Conservation (phyloP, 2,888 invertebrate genomes). For the Andrena dorsata region DNA sequence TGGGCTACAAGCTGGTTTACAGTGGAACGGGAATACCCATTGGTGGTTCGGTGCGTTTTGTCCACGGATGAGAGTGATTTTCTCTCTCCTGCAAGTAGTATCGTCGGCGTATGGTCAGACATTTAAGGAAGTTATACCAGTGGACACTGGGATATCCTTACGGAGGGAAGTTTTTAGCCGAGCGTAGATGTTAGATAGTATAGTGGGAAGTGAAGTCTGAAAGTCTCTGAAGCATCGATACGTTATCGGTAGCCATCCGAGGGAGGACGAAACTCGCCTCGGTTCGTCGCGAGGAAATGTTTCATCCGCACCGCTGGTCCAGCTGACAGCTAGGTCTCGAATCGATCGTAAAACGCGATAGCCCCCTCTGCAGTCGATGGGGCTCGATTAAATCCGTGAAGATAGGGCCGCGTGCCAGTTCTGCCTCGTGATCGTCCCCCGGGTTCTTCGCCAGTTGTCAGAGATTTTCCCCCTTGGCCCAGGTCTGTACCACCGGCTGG, state of each 20-base stretch:
- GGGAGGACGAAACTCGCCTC: neutral
- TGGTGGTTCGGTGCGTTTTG: neutral
- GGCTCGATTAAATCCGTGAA: slow-evolving; percentile 19
- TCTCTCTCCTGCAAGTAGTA: too few species aligned
- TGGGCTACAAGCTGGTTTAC: slow-evolving; percentile 7
- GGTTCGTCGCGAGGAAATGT: slow-evolving; percentile 9
- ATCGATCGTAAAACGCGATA: slow-evolving; percentile 16
- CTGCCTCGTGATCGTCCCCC: neutral
- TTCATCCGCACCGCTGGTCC: neutral
- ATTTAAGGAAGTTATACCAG: too few species aligned
- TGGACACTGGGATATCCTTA: too few species aligned
- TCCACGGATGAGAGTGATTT: neutral
- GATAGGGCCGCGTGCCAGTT: neutral
- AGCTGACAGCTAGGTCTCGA: slow-evolving; percentile 17
- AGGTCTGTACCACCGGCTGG: slow-evolving; percentile 29
- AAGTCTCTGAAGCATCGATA: slow-evolving; percentile 9
- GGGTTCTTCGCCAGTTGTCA: neutral
- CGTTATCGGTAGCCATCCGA: slow-evolving; percentile 6
- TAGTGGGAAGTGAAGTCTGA: too few species aligned
- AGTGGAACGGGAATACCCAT: neutral
- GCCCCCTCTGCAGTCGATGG: slow-evolving; percentile 1
- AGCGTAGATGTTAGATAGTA: too few species aligned
- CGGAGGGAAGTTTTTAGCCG: too few species aligned
- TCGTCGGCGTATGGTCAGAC: too few species aligned
- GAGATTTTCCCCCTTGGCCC: neutral